phyloP scores from a whole-genome alignment of 2,797 vertebrate genomes.

The Betta splendens region DNA sequence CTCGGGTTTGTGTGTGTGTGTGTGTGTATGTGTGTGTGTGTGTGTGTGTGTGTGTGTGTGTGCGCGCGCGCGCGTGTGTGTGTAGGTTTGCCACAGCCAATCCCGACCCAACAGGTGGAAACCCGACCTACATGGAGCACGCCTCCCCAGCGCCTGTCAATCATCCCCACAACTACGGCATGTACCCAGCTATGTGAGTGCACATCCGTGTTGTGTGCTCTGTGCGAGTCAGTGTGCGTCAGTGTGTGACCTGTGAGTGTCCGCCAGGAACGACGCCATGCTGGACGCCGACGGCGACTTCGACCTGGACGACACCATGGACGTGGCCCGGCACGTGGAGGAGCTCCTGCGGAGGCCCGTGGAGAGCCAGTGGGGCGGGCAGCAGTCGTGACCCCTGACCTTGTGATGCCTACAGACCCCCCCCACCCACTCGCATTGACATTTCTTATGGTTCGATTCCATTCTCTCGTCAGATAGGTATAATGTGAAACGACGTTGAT shows the following conservation, averaged over 20 bases:
- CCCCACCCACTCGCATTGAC: constrained; percentile 46
- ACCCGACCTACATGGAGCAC: constrained; percentile 94
- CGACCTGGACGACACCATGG: constrained; percentile 96
- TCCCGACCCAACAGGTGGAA: constrained; percentile 83
- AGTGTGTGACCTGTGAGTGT: constrained; percentile 26
- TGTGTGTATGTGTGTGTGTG: constrained; percentile 15
- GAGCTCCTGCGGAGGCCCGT: constrained; percentile 94
- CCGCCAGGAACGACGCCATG: constrained; percentile 87
- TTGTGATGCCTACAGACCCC: too few relatives aligned
- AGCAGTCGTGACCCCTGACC: constrained; percentile 89
- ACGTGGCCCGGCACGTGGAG: constrained; percentile 94
- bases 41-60: constrained; percentile 18
- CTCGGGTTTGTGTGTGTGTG: constrained; percentile 6
- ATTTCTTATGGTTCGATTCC: constrained; percentile 74
- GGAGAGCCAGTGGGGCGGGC: constrained; percentile 95
- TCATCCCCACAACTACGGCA: constrained; percentile 86
- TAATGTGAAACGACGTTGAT: constrained; percentile 82
- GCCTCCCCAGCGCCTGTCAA: constrained; percentile 88
- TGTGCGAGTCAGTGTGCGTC: constrained; percentile 3
- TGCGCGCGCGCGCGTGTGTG: constrained; percentile 12
- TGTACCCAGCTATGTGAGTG: constrained; percentile 92
- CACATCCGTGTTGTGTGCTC: constrained; percentile 1
- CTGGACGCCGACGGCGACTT: constrained; percentile 93
- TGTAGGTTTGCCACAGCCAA: constrained; percentile 88
- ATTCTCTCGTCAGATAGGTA: constrained; percentile 62